Base-by-base conservation (phyloP, 2,797 vertebrate species). In the Pantherophis alleghaniensis region DNA sequence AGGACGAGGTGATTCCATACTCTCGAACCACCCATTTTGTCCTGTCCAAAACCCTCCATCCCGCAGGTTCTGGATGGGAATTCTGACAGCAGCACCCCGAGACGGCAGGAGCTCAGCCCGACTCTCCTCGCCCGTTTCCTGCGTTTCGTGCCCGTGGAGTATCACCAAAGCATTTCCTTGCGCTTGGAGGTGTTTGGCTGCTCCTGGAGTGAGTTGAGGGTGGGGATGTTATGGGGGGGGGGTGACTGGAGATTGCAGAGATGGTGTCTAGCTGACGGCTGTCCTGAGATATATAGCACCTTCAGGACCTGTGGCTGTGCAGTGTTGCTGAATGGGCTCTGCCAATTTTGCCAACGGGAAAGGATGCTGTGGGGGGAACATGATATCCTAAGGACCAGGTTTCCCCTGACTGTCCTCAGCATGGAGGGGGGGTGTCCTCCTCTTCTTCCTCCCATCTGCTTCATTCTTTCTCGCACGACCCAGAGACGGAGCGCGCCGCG, bases 131-230 rank as follows among this genome's bases (percentile, higher is more conserved):
- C 98, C 20, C 98, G 97, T 3, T 98, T 97, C 95, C 96, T 99
- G 37, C 98, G 98, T 28, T 97, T 99, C 61, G 95, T 98, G 89
- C 98, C 98, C 0, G 95, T 98, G 57, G 97, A 98, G 86, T 98
- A 98, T 92, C 97, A 97, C 55, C 98, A 98, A 94, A 98, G 96
- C 1, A 98, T 98, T 91, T 98, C 97, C 94, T 96, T 98, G 93
- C 98, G 98, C 4, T 97, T 96, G 10, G 98, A 99, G 95, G 96
- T 98, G 83, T 95, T 98, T 0, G 98, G 98, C 92, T 99, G 98
- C 94, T 13, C 93, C 96, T 98, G 96, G 95, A 98, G 98, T 98
- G 92, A 90, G 90, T 90, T 4, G 7, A 16, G 87, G 88, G 26
- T 22, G 0, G 9, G 22, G 32, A 14, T 2, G 22, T 1, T 13